Base-by-base conservation (phyloP, 1,140 invertebrate species). In the Cherax quadricarinatus region DNA sequence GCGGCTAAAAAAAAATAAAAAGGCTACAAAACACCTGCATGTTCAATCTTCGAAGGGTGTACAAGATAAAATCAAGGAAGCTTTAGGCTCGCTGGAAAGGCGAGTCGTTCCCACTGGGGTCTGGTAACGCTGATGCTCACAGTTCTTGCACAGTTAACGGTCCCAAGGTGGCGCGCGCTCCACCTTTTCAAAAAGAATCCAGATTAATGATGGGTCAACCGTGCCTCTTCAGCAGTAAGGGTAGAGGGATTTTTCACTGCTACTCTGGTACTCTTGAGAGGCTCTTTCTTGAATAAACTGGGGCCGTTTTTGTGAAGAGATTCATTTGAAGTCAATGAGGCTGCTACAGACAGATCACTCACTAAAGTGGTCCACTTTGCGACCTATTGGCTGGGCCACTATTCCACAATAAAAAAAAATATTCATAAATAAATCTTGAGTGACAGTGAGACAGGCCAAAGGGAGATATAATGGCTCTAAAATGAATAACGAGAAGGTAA, bases 131-230 rank as follows among this genome's bases (percentile, higher is more conserved):
- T 57, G 81, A 16, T 51, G 14, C 51, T 24, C 48, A 18, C 66
- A 80, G 86, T 88, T 88, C 86, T 88, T 88, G 86, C 86, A 88
- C 62, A 88, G 12, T 88, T 88, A 88, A 88, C 86, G 86, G 86
- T 88, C 75, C 30, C 21, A 53, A 80, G 86, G 75, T 57, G 86
- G 75, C 75, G 86, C 75, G 86, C 86, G 86, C 86, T 88, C 86
- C 78, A 62, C 86, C 86, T 80, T 88, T 88, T 88, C 86, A 88
- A 88, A 88, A 88, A 80, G 86, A 88, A 80, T 88, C 86, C 51
- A 88, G 78, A 88, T 88, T 88, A 88, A 88, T 88, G 86, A 88
- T 80, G 86, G 86, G 86, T 88, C 86, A 88, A 80, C 86, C 75
- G 51, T 80, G 86, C 75, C 86, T 88, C 75, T 88, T 88, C 75